Evolutionary conservation across 1,140 invertebrate species (phyloP), one percentile per base, ranked within the genome.

Genomic region (Pachypsylla venusta): DNA sequence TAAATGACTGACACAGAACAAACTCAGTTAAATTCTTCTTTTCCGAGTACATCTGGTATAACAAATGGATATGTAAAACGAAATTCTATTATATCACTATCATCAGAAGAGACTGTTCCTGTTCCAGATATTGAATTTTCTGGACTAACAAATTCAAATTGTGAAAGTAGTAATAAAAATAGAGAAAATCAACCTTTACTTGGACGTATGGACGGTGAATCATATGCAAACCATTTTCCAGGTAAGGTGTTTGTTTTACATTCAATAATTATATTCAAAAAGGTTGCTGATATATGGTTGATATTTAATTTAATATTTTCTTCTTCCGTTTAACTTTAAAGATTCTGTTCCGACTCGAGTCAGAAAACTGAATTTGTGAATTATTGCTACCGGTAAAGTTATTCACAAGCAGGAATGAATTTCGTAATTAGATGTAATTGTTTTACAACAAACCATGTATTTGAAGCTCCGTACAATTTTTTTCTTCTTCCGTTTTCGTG

Each of bases 101-200:
- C 60, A 58, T 61, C 62, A 22, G 70, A 76, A 65, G 82, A 81
- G 24, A 14, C 39, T 70, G 81, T 78, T 72, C 76, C 83, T 71
- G 75, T 81, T 61, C 79, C 79, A 60, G 81, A 83, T 67, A 77
- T 81, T 60, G 76, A 79, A 67, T 78, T 68, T 60, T 65, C 67
- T 60, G 63, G 62, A 25, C 59, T 62, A 25, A 68, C 61, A 60
- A 67, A 66, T 58, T 58, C 58, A 24, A 71, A 76, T 71, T 76
- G 76, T 73, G 79, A 84, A 79, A 83, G 84, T 79, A 84, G 83
- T 28, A 77, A 82, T 69, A 81, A 82, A 30, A 84, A 85, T 72
- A 78, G 87, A 68, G 89, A 93, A 78, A 89, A 86, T 71, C 88
- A 92, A 77, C 89, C 89, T 70, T 79, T 93, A 63, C 78, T 92